phyloP scores from a whole-genome alignment of 2,113 vertebrate genomes.

The Galbula dea region DNA sequence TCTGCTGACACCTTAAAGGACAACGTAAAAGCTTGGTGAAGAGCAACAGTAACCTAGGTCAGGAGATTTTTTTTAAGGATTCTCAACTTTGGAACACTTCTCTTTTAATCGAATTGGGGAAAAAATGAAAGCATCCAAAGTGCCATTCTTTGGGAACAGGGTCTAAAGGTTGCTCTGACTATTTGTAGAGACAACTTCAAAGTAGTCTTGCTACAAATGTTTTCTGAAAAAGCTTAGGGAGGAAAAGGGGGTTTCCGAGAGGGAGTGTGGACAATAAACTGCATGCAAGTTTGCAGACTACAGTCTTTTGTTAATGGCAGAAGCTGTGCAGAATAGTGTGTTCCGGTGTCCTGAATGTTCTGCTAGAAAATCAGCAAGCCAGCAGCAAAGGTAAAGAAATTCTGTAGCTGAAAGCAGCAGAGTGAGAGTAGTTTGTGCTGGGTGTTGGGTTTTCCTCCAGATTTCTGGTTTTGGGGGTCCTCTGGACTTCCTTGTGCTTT shows the following conservation, averaged over 20 bases:
- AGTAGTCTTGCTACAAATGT: not conserved
- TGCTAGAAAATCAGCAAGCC: not conserved
- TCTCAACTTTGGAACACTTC: not conserved
- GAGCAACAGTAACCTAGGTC: not conserved
- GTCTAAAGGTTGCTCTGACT: not conserved
- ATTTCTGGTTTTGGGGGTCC: not conserved
- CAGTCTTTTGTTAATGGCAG: not conserved
- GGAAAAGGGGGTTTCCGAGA: not conserved
- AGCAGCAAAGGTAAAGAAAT: not conserved
- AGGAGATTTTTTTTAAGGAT: not conserved
- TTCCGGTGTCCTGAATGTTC: not conserved
- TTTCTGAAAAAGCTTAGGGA: not conserved
- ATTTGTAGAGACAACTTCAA: not conserved
- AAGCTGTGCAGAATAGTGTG: not conserved
- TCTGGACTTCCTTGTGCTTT: not conserved
- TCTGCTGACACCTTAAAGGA: slow-evolving; percentile 1
- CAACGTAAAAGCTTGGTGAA: not conserved
- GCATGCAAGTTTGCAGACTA: not conserved
- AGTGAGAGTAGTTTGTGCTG: not conserved
- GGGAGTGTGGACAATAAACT: not conserved
- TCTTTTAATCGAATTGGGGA: not conserved
- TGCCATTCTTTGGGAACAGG: not conserved
- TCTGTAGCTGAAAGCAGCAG: not conserved
- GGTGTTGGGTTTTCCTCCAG: not conserved
- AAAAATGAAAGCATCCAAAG: not conserved